Base-by-base conservation (phyloP, 2,113 vertebrate species). In the Micromys minutus region DNA sequence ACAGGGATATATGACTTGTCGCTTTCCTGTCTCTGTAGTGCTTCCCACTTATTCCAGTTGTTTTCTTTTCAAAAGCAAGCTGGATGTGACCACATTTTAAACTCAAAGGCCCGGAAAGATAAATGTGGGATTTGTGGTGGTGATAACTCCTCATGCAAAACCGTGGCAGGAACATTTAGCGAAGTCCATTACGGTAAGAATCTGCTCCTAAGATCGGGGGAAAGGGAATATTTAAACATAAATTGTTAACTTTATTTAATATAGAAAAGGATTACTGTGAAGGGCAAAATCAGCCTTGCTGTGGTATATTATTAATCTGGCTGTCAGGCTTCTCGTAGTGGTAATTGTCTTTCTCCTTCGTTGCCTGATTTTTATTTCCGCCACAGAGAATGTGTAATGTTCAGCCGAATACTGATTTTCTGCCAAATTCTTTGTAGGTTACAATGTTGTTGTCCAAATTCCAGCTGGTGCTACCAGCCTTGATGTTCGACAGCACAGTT, bases 121-220 rank as follows among this genome's bases (percentile, higher is more conserved):
- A 99, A 99, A 97, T 99, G 99, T 96, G 99, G 99, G 6, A 99
- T 99, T 96, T 99, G 99, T 67, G 99, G 99, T 93, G 99, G 99
- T 5, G 99, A 99, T 98, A 99, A 99, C 98, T 99, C 99, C 88
- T 99, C 99, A 26, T 99, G 99, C 98, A 99, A 99, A 98, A 99
- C 99, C 19, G 98, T 99, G 88, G 99, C 99, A 83, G 99, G 99
- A 96, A 99, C 99, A 80, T 99, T 99, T 98, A 99, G 99, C 98
- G 99, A 98, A 0, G 99, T 99, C 93, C 99, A 98, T 98, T 99
- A 99, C 89, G 99, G 99, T 99, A 98, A 98, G 98, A 97, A 96
- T 96, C 90, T 94, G 87, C 95, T 94, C 67, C 97, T 96, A 93
- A 97, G 95, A 95, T 86, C 90, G 47, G 63, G 75, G 92, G 55